Conservation (phyloP, 2,797 vertebrate genomes). For the Enteromius radiatus region DNA sequence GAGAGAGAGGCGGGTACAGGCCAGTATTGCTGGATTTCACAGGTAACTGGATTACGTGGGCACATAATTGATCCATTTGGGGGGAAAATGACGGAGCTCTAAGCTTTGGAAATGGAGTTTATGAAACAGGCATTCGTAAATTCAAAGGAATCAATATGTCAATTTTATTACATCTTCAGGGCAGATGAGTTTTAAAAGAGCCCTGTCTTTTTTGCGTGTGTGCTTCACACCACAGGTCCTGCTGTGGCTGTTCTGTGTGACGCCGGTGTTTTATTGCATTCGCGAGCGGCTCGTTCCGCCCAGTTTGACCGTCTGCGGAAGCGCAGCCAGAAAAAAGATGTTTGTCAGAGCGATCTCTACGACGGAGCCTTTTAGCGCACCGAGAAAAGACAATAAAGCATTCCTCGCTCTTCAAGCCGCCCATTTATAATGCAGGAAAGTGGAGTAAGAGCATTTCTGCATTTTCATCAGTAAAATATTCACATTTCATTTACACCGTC, state of each 20-base stretch:
- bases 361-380: constrained; percentile 63
- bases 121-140: constrained; percentile 99
- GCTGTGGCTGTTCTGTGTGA: constrained; percentile 50
- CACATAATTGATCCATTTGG: constrained; percentile 99
- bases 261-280: constrained; percentile 54
- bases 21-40: constrained; percentile 96
- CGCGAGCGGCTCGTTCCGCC: constrained; percentile 36
- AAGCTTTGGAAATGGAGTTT: constrained; percentile 97
- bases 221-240: constrained; percentile 53
- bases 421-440: constrained; percentile 63
- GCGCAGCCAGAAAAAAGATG: constrained; percentile 68
- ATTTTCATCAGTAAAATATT: constrained; percentile 78
- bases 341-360: constrained; percentile 72
- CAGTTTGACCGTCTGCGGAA: constrained; percentile 57
- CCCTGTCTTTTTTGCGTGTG: constrained; percentile 66
- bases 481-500: constrained; percentile 81
- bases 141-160: constrained; percentile 99
- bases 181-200: constrained; percentile 97
- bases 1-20: constrained; percentile 77
- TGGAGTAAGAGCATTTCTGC: constrained; percentile 73
- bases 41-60: constrained; percentile 99
- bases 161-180: constrained; percentile 99
- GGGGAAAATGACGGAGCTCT: constrained; percentile 93
- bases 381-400: constrained; percentile 67
- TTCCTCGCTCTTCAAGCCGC: constrained; percentile 62